phyloP scores from a whole-genome alignment of 2,797 vertebrate species.

The Notamacropus eugenii region DNA sequence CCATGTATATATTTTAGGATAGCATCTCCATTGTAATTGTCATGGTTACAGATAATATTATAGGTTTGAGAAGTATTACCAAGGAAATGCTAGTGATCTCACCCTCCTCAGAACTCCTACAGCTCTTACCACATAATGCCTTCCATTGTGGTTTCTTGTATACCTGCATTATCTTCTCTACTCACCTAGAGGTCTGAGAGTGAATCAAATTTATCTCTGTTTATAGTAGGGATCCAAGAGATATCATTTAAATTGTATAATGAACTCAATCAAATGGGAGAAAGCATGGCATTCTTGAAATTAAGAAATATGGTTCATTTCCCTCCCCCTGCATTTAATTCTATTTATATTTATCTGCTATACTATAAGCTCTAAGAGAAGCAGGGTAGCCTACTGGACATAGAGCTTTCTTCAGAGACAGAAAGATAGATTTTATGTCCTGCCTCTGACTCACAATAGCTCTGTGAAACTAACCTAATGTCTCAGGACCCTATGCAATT shows the following conservation, averaged over 20 bases:
- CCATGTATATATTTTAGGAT: slow-evolving; percentile 48
- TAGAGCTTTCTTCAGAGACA: background rate
- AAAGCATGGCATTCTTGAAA: background rate
- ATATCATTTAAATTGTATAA: background rate
- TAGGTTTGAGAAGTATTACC: background rate
- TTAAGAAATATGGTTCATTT: background rate
- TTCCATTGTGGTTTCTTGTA: background rate
- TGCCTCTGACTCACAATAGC: background rate
- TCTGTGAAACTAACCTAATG: background rate
- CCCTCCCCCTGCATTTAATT: background rate
- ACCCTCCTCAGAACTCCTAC: background rate
- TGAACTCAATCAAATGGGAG: background rate
- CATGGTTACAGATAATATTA: slow-evolving; percentile 74
- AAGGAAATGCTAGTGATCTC: background rate
- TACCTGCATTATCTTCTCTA: background rate
- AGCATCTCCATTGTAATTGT: slow-evolving; percentile 63
- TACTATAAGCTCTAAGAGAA: background rate
- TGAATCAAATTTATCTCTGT: background rate
- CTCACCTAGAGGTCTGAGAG: background rate
- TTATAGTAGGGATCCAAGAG: background rate
- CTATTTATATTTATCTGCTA: background rate
- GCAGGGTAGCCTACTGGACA: background rate
- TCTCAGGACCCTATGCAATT: background rate
- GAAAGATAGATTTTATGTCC: background rate
- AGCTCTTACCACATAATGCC: background rate